Evolutionary conservation across 2,888 invertebrate species (phyloP), one percentile per base, ranked within the genome.

Genomic region (Ophion ellenae): DNA sequence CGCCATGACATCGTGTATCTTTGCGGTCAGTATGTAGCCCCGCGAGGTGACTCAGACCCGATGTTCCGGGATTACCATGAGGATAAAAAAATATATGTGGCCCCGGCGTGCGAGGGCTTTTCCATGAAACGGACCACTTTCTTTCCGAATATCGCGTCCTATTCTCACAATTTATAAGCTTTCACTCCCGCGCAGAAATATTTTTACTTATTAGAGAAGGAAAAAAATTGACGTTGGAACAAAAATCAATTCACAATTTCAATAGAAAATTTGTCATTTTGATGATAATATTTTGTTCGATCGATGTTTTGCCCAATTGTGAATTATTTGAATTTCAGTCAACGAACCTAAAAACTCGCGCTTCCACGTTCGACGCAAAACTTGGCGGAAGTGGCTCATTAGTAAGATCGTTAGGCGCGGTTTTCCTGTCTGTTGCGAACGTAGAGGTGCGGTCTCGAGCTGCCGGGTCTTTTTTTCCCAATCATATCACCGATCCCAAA

Each of bases 401-500:
- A 3, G 10, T 28, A 17, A 47, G 63, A 28, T 14, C 47, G 17
- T 53, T 57, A 20, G 71, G 63, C 79, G 79, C 75, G 80, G 75
- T 75, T 84, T 80, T 84, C 84, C 80, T 64, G 75, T 64, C 7
- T 20, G 70, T 28, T 45, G 64, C 59, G 40, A 63, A 71, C 32
- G 17, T 75, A 17, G 53, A 84, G 81, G 86, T 81, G 83, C 64
- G 83, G 83, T 75, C 45, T 36, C n/a, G 40, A 70, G 63, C 67
- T 74, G 61, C 78, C 73, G 81, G 59, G 24, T 76, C 53, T 84
- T 67, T 57, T 57, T 61, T 80, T 76, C 53, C 86, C 77, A 81
- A 83, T 86, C 81, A 81, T 73, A 86, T 84, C 53, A 28, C 17
- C 28, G 17, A 69, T 69, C 14, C n/a, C 70, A 2, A 59, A 36